Conservation (phyloP, 2,888 invertebrate genomes). For the Tipula confusa region DNA sequence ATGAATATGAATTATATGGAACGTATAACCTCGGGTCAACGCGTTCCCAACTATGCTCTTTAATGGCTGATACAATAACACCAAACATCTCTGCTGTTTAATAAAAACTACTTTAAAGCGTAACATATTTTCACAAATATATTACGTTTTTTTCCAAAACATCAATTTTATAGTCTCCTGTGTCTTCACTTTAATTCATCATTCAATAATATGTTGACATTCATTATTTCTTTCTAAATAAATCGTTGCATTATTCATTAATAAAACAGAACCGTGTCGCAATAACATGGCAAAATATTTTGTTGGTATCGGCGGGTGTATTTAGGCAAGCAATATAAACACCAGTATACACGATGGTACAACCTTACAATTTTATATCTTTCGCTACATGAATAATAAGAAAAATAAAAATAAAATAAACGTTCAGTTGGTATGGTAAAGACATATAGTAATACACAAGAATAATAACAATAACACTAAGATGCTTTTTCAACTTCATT, state of each 20-base stretch:
- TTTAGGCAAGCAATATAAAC: neutral
- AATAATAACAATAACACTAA: neutral
- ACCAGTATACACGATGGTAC: neutral
- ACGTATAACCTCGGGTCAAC: no score
- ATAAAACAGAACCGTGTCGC: neutral
- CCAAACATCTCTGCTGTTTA: no score
- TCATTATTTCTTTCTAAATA: neutral
- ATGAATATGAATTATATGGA: no score
- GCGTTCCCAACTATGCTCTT: no score
- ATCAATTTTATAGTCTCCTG: neutral
- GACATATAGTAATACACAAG: neutral
- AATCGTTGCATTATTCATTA: constrained; percentile 12
- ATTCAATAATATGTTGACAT: constrained; percentile 3
- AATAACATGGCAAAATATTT: neutral
- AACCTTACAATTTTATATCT: neutral
- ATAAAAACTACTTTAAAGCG: no score
- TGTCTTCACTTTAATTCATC: neutral
- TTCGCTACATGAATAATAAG: neutral
- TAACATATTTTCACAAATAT: no score
- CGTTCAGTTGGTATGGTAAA: neutral
- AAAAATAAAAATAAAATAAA: neutral
- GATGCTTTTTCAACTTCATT: neutral
- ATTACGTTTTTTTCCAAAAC: neutral
- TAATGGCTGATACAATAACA: no score
- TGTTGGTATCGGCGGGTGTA: neutral